These are phyloP conservation scores for Cyanoliseus patagonus DNA, from an alignment of 2,113 vertebrate genomes.

Conservation along the genomic window DNA sequence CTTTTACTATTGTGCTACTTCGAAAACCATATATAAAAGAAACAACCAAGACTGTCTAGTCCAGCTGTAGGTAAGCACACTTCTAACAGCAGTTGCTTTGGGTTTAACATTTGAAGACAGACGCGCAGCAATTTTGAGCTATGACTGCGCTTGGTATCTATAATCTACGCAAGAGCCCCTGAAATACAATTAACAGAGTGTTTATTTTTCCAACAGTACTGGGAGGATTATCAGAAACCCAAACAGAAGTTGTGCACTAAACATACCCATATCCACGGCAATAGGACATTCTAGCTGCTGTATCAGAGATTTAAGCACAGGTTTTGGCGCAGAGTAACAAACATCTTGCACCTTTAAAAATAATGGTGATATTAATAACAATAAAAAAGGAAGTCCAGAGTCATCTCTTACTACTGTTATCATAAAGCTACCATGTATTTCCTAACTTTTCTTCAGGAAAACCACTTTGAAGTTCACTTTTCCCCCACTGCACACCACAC, in stretches of 20 bases:
- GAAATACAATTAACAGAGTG: neutral
- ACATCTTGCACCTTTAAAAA: neutral
- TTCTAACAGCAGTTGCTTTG: neutral
- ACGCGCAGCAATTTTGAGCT: neutral
- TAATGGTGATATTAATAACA: neutral
- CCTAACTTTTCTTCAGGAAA: neutral
- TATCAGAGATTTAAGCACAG: neutral
- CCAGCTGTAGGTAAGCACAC: fast-evolving
- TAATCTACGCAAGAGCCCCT: neutral
- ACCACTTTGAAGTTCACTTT: neutral
- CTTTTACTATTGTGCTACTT: neutral
- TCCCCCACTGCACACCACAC: neutral
- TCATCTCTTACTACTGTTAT: neutral
- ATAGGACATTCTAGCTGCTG: neutral
- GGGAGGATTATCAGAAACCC: neutral
- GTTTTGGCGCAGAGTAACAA: fast-evolving
- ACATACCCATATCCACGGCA: neutral
- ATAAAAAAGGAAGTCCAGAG: neutral
- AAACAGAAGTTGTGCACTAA: neutral
- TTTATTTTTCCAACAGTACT: neutral
- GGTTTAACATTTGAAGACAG: neutral
- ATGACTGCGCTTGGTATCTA: neutral
- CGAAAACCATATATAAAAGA: neutral
- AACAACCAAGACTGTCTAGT: neutral
- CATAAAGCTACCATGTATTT: neutral